phyloP scores from a whole-genome alignment of 2,113 vertebrate species.

The Elephantulus edwardii region DNA sequence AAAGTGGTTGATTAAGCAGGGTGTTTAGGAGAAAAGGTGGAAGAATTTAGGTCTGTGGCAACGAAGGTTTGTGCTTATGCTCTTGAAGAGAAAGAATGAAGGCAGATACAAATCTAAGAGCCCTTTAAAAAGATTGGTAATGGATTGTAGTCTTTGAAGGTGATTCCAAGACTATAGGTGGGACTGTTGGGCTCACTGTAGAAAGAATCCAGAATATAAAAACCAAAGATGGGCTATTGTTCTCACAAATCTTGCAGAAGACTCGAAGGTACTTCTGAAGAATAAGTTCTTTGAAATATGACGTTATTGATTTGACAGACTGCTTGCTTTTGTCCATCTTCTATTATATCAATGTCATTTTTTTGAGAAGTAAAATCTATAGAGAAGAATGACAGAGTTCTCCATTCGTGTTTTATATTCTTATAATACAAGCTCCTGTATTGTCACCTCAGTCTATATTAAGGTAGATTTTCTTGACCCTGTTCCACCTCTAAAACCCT shows the following conservation, averaged over 20 bases:
- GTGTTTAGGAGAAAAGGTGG: not conserved
- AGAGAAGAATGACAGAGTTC: slow-evolving; percentile 40
- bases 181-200: not conserved
- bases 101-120: not conserved
- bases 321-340: slow-evolving; percentile 80
- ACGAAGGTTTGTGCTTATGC: not conserved
- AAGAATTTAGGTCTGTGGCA: not conserved
- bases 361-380: slow-evolving; percentile 80
- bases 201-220: not conserved
- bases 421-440: not conserved
- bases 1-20: fast-evolving
- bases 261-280: slow-evolving; percentile 78
- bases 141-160: not conserved
- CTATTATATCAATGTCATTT: slow-evolving; percentile 70
- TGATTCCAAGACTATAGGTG: not conserved
- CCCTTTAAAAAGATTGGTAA: not conserved
- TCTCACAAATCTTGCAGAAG: slow-evolving; percentile 76
- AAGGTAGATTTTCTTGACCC: not conserved
- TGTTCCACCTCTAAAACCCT: not conserved
- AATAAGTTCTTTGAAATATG: slow-evolving; percentile 76
- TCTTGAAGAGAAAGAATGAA: not conserved
- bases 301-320: slow-evolving; percentile 76
- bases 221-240: not conserved
- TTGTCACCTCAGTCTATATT: not conserved
- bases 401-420: slow-evolving; percentile 30